phyloP scores from a whole-genome alignment of 2,797 vertebrate genomes.

The Bradypus variegatus region DNA sequence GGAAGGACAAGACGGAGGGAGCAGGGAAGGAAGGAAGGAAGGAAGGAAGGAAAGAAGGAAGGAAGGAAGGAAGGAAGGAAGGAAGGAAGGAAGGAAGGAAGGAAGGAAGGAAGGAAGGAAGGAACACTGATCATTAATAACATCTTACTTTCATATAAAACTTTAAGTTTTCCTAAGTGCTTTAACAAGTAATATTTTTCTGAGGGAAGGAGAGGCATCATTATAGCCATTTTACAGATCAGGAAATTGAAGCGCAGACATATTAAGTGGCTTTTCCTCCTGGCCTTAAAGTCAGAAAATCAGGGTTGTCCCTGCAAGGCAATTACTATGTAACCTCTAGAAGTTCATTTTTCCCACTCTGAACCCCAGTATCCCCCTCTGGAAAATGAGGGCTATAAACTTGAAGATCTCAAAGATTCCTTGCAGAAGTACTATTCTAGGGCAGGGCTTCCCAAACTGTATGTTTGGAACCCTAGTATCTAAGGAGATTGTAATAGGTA shows the following conservation, averaged over 20 bases:
- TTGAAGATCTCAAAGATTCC: not conserved
- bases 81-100: not conserved
- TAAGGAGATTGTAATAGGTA: not conserved
- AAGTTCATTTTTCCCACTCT: not conserved
- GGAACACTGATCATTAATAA: not conserved
- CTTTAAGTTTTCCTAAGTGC: not conserved
- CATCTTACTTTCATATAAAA: not conserved
- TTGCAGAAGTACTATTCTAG: not conserved
- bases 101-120: not conserved
- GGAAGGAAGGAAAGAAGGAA: too few species aligned
- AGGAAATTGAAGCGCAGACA: not conserved
- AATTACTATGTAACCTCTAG: not conserved
- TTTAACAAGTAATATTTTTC: not conserved
- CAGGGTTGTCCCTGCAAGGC: not conserved
- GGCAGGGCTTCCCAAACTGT: not conserved
- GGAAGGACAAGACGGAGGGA: too few species aligned
- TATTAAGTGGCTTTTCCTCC: not conserved
- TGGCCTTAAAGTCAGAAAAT: not conserved
- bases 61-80: not conserved
- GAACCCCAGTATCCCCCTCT: not conserved
- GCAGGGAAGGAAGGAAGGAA: too few species aligned
- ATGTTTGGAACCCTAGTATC: not conserved
- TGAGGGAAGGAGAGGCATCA: not conserved
- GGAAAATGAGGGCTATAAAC: not conserved
- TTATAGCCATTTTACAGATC: not conserved